Evolutionary conservation across 2,113 vertebrate species (phyloP).

Genomic region (Poecilia latipinna): DNA sequence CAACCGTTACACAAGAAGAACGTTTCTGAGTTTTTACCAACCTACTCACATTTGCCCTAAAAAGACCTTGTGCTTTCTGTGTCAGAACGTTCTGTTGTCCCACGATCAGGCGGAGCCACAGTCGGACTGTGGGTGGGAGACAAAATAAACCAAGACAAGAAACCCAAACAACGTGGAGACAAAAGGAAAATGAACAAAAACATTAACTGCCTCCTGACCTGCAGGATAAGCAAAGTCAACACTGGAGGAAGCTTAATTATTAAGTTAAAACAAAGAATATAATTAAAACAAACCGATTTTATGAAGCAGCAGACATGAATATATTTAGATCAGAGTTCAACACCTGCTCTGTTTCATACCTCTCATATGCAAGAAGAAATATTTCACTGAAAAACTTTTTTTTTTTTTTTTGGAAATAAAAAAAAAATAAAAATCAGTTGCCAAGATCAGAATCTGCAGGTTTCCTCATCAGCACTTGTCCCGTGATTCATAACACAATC

Average conservation of each 20-base stretch:
- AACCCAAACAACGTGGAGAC: slow-evolving; percentile 43
- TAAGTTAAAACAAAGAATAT: neutral
- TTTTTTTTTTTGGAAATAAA: slow-evolving; percentile 14
- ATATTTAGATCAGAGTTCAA: slow-evolving; percentile 43
- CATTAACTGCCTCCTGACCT: slow-evolving; percentile 58
- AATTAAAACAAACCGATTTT: neutral
- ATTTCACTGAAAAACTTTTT: neutral
- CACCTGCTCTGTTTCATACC: slow-evolving; percentile 61
- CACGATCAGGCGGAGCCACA: slow-evolving; percentile 1
- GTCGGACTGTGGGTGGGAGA: slow-evolving; percentile 49
- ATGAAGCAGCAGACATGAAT: slow-evolving; percentile 16
- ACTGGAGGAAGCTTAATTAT: neutral
- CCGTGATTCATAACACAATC: slow-evolving; percentile 18
- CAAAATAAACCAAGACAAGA: slow-evolving; percentile 55
- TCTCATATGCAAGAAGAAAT: slow-evolving; percentile 61
- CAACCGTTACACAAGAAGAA: neutral
- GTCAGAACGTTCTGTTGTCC: slow-evolving; percentile 32
- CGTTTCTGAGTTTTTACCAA: neutral
- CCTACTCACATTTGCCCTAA: slow-evolving; percentile 34
- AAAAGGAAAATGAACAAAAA: slow-evolving; percentile 15
- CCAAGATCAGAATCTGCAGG: neutral
- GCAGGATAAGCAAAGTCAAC: slow-evolving; percentile 49
- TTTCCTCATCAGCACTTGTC: slow-evolving; percentile 12
- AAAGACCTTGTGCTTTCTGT: slow-evolving; percentile 48
- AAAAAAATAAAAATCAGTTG: neutral